Evolutionary conservation across 2,113 vertebrate species (phyloP), one percentile per base, ranked within the genome.

Genomic region (Nesogale talazaci): DNA sequence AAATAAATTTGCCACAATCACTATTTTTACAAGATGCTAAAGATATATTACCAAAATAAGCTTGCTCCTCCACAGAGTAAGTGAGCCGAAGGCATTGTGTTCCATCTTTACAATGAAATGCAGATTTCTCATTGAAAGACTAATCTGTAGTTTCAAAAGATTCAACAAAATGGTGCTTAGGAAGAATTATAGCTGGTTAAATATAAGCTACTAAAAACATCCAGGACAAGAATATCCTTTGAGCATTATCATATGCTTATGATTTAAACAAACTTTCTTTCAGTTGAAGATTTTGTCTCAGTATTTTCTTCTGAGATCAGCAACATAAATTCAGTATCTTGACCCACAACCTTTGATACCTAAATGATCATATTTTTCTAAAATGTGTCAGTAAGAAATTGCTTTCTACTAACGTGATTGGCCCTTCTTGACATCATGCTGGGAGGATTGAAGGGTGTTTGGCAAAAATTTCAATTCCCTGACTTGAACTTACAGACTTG

Each of bases 121-220:
- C 95, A 96, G 96, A 95, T 95, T 95, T 96, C 83, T 92, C 94
- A 95, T 59, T 91, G 95, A 96, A 96, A 96, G 90, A 95, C 88
- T 95, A 93, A 97, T 96, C 96, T 96, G 82, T 90, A 89, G 87
- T 88, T 95, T 96, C 96, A 95, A 94, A 96, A 94, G 95, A 91
- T 0, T 87, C 81, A 93, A 77, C 83, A 96, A 94, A 94, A 95
- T 95, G 92, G 92, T 94, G 86, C 94, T 95, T 94, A 95, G 91
- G 86, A 96, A 95, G 94, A 97, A 96, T 95, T 94, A 95, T 86
- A 94, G 89, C 67, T 92, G 34, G 95, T 94, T 96, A 96, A 96
- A 96, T 94, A 94, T 95, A 95, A 95, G 90, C 80, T 3, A 20
- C 92, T 93, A 94, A 94, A 96, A 96, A 94, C 94, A 95, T 86